These are phyloP conservation scores for Rallus limicola DNA, from an alignment of 2,113 vertebrate genomes.

Conservation along the genomic window DNA sequence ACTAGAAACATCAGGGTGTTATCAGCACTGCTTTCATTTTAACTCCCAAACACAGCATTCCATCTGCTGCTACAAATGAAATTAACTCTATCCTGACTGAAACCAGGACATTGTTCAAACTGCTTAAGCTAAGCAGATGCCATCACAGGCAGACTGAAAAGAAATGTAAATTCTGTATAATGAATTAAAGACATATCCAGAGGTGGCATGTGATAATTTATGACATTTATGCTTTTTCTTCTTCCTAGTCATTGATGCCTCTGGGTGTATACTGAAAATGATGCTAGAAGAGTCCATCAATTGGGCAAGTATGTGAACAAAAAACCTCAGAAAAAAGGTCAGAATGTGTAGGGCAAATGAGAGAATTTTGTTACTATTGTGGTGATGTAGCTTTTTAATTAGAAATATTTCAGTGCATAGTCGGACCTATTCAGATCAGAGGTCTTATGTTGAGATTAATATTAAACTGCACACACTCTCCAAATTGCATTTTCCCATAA, in stretches of 20 bases:
- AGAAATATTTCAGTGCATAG: background rate
- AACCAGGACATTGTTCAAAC: too few species aligned
- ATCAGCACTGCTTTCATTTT: too few species aligned
- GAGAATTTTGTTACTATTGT: background rate
- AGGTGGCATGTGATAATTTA: background rate
- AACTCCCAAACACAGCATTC: too few species aligned
- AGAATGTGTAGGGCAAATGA: background rate
- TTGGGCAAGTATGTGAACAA: background rate
- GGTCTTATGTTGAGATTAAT: background rate
- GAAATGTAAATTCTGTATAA: background rate
- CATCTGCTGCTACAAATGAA: too few species aligned
- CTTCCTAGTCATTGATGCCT: background rate
- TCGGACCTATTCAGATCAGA: background rate
- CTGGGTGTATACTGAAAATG: background rate
- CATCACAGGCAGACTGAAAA: background rate
- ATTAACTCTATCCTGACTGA: too few species aligned
- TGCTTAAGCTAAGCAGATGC: background rate
- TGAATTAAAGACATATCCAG: background rate
- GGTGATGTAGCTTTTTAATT: background rate
- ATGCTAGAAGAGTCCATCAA: background rate
- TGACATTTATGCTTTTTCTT: constrained; percentile 1
- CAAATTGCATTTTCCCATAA: background rate
- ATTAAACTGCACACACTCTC: background rate
- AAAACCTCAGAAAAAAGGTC: background rate
- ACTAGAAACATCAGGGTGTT: too few species aligned